Base-by-base conservation (phyloP, 2,888 invertebrate genomes). In the Hartigia nigra region DNA sequence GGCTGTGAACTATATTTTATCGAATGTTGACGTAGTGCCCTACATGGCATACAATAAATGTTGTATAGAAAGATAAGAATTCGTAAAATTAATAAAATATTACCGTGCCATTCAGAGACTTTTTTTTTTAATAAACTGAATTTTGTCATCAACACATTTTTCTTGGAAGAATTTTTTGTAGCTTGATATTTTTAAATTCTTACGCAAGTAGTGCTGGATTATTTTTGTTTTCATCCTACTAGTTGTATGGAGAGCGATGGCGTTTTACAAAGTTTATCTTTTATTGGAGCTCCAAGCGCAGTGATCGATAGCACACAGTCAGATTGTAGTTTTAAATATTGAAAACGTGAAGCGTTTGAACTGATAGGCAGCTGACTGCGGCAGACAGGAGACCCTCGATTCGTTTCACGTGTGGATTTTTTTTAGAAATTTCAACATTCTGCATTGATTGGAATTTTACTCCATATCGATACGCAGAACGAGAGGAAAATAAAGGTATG, bases 321-420 rank as follows among this genome's bases (percentile, higher is more conserved):
- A 75, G 32, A 69, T 77, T 80, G 77, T 55, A 78, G 79, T 84
- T 85, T 82, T 76, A 84, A 84, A 87, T 87, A 86, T 87, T 85
- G 85, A 83, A 86, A 86, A 85, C 84, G 84, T 85, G 83, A 85
- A 78, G 79, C 85, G 83, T 87, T 88, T 86, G 86, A 86, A 83
- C 83, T 83, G 82, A 81, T 82, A 83, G 81, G 81, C 84, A 84
- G 81, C 83, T 82, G 55, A 55, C 55, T 55, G 55, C 55, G 55
- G 55, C 55, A 55, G 55, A 55, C 55, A 55, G 55, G 55, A 55
- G 55, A 55, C 9, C 55, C 55, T 23, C 23, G 55, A 0, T 55
- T 55, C 55, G 55, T 55, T 55, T 55, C 55, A 55, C 23, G 55
- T 55, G 55, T 55, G 55, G 79, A 36, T 36, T 81, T 81, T 86